Evolutionary conservation across 2,113 vertebrate genomes (phyloP).

Genomic region (Macquaria australasica): DNA sequence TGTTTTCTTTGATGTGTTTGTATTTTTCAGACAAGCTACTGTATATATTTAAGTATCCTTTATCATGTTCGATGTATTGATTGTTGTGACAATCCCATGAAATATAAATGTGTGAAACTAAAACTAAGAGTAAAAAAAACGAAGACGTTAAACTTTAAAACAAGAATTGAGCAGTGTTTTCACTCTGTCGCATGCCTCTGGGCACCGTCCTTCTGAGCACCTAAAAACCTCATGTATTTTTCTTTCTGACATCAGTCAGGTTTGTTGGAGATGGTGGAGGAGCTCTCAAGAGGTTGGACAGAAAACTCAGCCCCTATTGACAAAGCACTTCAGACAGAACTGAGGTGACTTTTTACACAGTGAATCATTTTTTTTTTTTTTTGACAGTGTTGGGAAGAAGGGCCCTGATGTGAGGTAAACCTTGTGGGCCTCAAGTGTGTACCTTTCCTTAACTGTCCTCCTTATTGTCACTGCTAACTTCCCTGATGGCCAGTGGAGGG

Average conservation of each 20-base stretch:
- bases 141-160: conserved; percentile 5
- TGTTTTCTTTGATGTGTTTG: background rate
- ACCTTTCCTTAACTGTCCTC: conserved; percentile 5
- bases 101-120: background rate
- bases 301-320: conserved; percentile 30
- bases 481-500: conserved; percentile 12
- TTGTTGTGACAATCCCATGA: background rate
- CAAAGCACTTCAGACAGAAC: conserved; percentile 57
- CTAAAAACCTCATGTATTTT: background rate
- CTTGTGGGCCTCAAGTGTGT: conserved; percentile 26
- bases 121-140: background rate
- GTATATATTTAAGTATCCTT: background rate
- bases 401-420: conserved; percentile 23
- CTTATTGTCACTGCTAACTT: conserved; percentile 10
- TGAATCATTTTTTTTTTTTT: conserved; percentile 53
- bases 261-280: conserved; percentile 26
- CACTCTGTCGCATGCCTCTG: background rate
- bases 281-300: conserved; percentile 22
- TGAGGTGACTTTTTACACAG: conserved; percentile 37
- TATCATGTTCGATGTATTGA: background rate
- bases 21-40: background rate
- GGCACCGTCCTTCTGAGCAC: background rate
- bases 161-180: conserved; percentile 17
- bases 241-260: conserved; percentile 44
- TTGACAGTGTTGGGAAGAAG: conserved; percentile 15